Evolutionary conservation across 1,140 invertebrate genomes (phyloP), one percentile per base, ranked within the genome.

Genomic region (silkworm (Bombyx mori)): DNA sequence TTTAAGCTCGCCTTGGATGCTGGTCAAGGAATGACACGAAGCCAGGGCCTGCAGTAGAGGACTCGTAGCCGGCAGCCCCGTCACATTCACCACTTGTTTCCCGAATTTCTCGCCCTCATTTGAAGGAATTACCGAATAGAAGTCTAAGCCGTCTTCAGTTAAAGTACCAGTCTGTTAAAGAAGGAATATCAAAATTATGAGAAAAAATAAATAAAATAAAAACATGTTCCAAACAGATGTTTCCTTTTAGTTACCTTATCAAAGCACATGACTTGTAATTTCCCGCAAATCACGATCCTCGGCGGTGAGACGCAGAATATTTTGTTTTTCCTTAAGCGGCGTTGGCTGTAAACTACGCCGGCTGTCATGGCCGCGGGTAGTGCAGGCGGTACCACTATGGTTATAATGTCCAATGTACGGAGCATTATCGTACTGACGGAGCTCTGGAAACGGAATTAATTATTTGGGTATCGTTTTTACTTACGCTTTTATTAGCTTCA

Each of bases 361-460:
- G 97, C 94, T 1, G 97, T 97, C 94, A 99, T 97, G 7, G 97
- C 97, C 10, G 97, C 96, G 10, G 96, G 97, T 8, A 98, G 79
- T 4, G 96, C 96, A 6, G 97, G 97, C 6, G 97, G 97, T 6
- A 99, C 96, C 1, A 97, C 95, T 54, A 99, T 98, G 0, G 98
- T 99, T 7, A 99, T 94, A 43, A 99, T 91, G 87, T 99, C 98
- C 50, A 99, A 82, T 1, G 95, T 91, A 50, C 93, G 81, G 12
- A 91, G 77, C 1, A 90, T 61, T 58, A 90, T 90, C 48, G 87
- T 89, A 61, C 82, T 75, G 12, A 82, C 42, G 12, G 69, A 56
- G 64, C 87, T 88, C 87, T 88, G 67, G 10, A 43, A 12, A 64
- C 42, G 48, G 51, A 18, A 57, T 9, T 49, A 42, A 8, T 42